Base-by-base conservation (phyloP, 2,113 vertebrate genomes). In the Todiramphus chloris region DNA sequence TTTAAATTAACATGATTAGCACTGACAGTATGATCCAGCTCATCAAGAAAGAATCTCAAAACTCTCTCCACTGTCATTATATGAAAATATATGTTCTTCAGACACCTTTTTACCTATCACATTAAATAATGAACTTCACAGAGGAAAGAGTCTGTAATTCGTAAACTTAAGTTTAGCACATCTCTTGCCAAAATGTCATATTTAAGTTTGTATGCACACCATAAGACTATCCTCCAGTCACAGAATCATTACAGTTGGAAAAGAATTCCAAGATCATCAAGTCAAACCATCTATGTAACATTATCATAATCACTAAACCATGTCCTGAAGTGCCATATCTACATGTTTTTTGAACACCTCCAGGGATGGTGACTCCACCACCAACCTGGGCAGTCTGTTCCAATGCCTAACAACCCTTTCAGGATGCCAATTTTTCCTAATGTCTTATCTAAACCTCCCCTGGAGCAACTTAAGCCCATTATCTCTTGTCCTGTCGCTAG, bases 111-210 rank as follows among this genome's bases (percentile, higher is more conserved):
- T 77, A 74, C 74, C 56, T 80, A 44, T 64, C 43, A 53, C 19
- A 85, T 95, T 86, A 89, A 89, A 64, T 67, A 74, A 69, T 87
- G 90, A 92, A 81, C 59, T 95, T 95, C 93, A 70, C 24, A 83
- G 37, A 78, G 12, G 37, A 64, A 30, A 69, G 23, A 67, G 39
- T 72, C 43, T 58, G 33, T 67, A 89, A 37, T 67, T 85, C 5
- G 1, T 64, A 73, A 90, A 86, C 68, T 95, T 87, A 82, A 92
- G 95, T 92, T 90, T 89, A 87, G 87, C 66, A 92, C 46, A 89
- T 79, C 56, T 91, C 82, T 76, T 87, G 55, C 43, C 5, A 7
- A 94, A 97, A 95, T 95, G 85, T 89, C 87, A 95, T 69, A 56
- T 89, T 93, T 87, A 93, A 89, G 95, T 96, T 84, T 83, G 53